These are phyloP conservation scores for Phrynocephalus vlangalii DNA, from an alignment of 2,797 vertebrate genomes.

Conservation along the genomic window DNA sequence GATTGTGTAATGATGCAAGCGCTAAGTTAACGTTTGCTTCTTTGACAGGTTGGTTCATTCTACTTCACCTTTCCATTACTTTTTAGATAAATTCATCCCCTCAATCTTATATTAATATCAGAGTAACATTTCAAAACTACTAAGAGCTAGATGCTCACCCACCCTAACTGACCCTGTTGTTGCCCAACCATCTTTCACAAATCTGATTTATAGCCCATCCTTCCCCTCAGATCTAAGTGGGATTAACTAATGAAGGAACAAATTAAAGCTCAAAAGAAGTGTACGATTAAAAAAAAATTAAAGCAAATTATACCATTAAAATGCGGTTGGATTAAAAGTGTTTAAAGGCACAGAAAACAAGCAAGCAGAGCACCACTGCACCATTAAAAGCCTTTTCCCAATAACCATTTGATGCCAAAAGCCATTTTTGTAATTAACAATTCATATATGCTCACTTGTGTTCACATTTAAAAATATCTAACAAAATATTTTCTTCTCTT, in stretches of 20 bases:
- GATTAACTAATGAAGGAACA: not conserved
- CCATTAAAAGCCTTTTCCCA: not conserved
- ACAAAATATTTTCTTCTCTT: not conserved
- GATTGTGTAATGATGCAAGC: too few relatives aligned
- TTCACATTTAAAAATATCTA: not conserved
- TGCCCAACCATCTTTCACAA: not conserved
- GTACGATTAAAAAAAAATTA: not conserved
- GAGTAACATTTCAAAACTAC: too few relatives aligned
- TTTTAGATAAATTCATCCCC: too few relatives aligned
- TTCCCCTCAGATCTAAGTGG: not conserved
- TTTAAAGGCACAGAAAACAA: not conserved
- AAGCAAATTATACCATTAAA: not conserved
- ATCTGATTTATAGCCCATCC: not conserved
- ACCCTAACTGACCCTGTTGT: not conserved
- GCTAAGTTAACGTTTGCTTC: too few relatives aligned
- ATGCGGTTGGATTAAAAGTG: not conserved
- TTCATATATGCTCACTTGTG: not conserved
- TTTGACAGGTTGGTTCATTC: too few relatives aligned
- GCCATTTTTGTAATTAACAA: not conserved
- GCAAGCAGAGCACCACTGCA: not conserved
- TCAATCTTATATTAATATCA: too few relatives aligned
- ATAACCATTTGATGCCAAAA: not conserved
- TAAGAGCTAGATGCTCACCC: too few relatives aligned
- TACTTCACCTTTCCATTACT: too few relatives aligned
- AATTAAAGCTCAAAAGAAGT: not conserved